Base-by-base conservation (phyloP, 2,797 vertebrate genomes). In the Chelon auratus region DNA sequence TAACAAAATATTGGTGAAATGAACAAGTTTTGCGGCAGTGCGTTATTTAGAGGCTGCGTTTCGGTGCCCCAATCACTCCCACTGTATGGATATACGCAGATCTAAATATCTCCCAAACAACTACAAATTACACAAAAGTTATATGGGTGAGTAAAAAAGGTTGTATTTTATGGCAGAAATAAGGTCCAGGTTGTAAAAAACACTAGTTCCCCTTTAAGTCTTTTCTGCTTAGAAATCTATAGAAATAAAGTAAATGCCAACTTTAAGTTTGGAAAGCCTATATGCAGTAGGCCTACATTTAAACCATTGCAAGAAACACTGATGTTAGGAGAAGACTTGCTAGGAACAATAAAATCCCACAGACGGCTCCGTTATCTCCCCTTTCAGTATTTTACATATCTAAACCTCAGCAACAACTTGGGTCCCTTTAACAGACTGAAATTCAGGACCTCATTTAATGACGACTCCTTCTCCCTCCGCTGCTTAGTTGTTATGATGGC, bases 401-500 rank as follows among this genome's bases (percentile, higher is more conserved):
- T 71, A 58, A 52, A 84, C 74, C 45, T 59, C 45, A 59, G 47
- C 60, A 60, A 33, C 37, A 69, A 62, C 72, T 73, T 55, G 52
- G 63, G 74, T 56, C 70, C 70, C 74, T 80, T 86, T 72, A 86
- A 18, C 52, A 52, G 57, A 72, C 83, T 71, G 65, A 64, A 76
- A 86, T 76, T 69, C 75, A 85, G 62, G 9, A 73, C 48, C 52
- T 75, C 54, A 60, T 64, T 77, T 67, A 81, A 86, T 68, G 57
- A 77, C 4, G 61, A 60, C 47, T 78, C 54, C 54, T 62, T 70
- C 68, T 73, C 67, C 66, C 73, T 63, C 62, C 18, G 55, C 70
- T 69, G 68, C 68, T 73, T 57, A 56, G 66, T 61, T 77, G 71
- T 80, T 78, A 73, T 80, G 82, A 84, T 80, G 74, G 65, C 62